Evolutionary conservation across 2,888 invertebrate genomes (phyloP), one percentile per base, ranked within the genome.

Genomic region (Mesorhabditis spiculigera): DNA sequence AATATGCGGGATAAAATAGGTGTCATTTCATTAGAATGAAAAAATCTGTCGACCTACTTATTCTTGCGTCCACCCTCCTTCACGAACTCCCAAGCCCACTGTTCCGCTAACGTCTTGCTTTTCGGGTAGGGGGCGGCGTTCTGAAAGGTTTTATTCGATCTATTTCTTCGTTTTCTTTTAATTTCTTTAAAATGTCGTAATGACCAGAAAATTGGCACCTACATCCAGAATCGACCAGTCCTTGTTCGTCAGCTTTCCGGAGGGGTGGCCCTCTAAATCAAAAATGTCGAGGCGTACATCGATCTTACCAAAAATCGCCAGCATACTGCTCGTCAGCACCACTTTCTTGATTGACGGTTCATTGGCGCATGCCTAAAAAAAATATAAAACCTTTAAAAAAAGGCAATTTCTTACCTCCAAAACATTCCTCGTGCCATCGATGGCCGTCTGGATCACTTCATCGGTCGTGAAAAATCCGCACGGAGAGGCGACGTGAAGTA

Each of bases 211-310:
- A 13, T n/a, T n/a, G 10, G n/a, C 1, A 50, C 58, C 3, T 50
- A 50, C 58, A 50, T 50, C n/a, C 58, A 50, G n/a, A 50, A 50
- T 50, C 58, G 58, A 50, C 58, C 58, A 50, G n/a, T 50, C 58
- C 10, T 50, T 50, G 8, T 50, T n/a, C 8, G 58, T 50, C 10
- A 50, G 58, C n/a, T n/a, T 10, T 13, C 58, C 58, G 58, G 8
- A 10, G n/a, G n/a, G 10, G 58, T 50, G 58, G 8, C 58, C 58
- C 58, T 50, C 58, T 50, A n/a, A n/a, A 50, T 28, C 28, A 28
- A 28, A 28, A 28, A 28, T 28, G 1, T 28, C 28, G 28, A 50
- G 58, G n/a, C n/a, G 10, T 50, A 2, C n/a, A 3, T 13, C 8
- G 8, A 13, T n/a, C 58, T n/a, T 50, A 50, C 58, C 58, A 50